phyloP scores from a whole-genome alignment of 2,113 vertebrate species.

The Numenius arquata region DNA sequence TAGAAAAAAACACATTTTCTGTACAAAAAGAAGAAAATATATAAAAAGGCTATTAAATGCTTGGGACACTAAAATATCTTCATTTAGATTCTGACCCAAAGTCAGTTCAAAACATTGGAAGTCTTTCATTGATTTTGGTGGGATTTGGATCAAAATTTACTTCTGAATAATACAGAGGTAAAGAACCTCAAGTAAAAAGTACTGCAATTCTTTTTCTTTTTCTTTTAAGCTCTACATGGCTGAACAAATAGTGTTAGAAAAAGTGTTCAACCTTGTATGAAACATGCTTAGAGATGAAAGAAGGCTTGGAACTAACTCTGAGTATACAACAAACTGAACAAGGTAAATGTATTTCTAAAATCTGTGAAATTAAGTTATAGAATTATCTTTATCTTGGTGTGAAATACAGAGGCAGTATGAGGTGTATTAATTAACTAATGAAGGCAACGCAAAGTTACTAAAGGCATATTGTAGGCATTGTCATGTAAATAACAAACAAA shows the following conservation, averaged over 20 bases:
- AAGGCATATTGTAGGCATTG: background rate
- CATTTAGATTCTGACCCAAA: background rate
- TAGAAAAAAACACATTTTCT: background rate
- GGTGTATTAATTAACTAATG: background rate
- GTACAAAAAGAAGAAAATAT: background rate
- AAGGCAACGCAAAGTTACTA: background rate
- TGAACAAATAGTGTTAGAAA: background rate
- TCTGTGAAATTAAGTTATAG: background rate
- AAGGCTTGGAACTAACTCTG: background rate
- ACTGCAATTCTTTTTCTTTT: background rate
- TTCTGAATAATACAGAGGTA: background rate
- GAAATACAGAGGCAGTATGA: background rate
- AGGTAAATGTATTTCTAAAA: background rate
- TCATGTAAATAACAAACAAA: accelerated
- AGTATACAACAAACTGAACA: background rate
- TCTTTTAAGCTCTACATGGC: background rate
- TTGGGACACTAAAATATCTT: background rate
- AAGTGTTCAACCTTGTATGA: background rate
- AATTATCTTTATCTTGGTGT: background rate
- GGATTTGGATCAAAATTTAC: background rate
- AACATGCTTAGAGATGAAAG: background rate
- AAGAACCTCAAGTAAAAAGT: background rate
- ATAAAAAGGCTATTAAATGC: background rate
- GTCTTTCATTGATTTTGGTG: background rate
- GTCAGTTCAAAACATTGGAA: background rate